A percentile compares a stretch with the other conserved stretches of the same genome.
These are phyloP conservation scores for Petrocephalus sullivani DNA, from an alignment of 2,797 vertebrate genomes.

Conservation along the genomic window DNA sequence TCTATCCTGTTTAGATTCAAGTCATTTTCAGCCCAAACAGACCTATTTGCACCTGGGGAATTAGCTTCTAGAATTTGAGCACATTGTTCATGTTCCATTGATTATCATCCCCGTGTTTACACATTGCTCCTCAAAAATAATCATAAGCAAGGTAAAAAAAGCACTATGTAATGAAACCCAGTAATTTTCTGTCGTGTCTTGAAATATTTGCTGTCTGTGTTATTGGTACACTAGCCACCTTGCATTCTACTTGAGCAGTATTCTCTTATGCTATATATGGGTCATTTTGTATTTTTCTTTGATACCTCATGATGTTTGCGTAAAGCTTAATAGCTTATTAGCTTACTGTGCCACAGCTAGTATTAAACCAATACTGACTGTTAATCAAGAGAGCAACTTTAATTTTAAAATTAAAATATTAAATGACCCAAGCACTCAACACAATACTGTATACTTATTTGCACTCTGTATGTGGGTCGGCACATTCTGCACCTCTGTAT, in stretches of 20 bases:
- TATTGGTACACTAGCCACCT: not conserved
- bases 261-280: not conserved
- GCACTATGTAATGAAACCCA: not conserved
- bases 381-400: not conserved
- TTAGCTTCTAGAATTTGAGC: slow-evolving; percentile 33
- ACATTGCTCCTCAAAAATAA: slow-evolving; percentile 40
- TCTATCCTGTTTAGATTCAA: slow-evolving; percentile 3
- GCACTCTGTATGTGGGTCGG: not conserved
- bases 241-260: not conserved
- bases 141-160: not conserved
- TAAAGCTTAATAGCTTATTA: not conserved
- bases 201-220: not conserved
- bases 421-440: too few species aligned
- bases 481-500: not conserved
- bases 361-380: not conserved
- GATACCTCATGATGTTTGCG: too few species aligned
- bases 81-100: not conserved
- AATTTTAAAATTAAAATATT: not conserved
- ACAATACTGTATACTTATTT: not conserved
- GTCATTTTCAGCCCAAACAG: slow-evolving; percentile 34
- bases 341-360: not conserved
- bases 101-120: slow-evolving; percentile 19
- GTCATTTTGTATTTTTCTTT: not conserved
- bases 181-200: not conserved
- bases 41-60: slow-evolving; percentile 33